Percentiles rank a stretch among this genome's conserved stretches.
phyloP scores from a whole-genome alignment of 2,797 vertebrate species.

The Erpetoichthys calabaricus region DNA sequence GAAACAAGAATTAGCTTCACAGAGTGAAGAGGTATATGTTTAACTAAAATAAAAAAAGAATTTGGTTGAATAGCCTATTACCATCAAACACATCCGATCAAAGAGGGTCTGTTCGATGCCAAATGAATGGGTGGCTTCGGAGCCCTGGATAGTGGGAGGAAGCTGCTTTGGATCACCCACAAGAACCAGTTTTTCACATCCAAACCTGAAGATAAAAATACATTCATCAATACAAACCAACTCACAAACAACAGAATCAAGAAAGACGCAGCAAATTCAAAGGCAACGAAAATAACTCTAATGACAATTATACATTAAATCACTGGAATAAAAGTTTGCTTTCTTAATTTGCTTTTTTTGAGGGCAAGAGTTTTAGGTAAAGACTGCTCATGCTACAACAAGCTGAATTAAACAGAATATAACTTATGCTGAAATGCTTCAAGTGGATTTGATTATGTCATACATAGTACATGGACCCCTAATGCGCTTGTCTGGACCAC shows the following conservation, averaged over 20 bases:
- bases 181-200: constrained; percentile 56
- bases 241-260: constrained; percentile 4
- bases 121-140: constrained; percentile 42
- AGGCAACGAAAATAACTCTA: neutral
- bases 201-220: constrained; percentile 36
- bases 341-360: too few species aligned
- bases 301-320: neutral
- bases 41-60: neutral
- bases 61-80: constrained; percentile 14
- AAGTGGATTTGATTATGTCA: too few species aligned
- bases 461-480: too few species aligned
- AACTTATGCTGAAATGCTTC: too few species aligned
- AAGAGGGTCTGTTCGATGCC: constrained; percentile 62
- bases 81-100: constrained; percentile 53
- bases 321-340: too few species aligned
- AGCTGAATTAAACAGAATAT: too few species aligned
- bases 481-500: too few species aligned
- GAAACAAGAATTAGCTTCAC: neutral
- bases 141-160: constrained; percentile 55
- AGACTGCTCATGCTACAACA: too few species aligned
- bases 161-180: constrained; percentile 59
- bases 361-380: too few species aligned
- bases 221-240: neutral
- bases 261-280: neutral
- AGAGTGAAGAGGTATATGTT: neutral